A percentile compares a stretch with the other conserved stretches of the same genome.
These are phyloP conservation scores for Pyralis farinalis DNA, from an alignment of 2,888 invertebrate genomes.

Conservation along the genomic window DNA sequence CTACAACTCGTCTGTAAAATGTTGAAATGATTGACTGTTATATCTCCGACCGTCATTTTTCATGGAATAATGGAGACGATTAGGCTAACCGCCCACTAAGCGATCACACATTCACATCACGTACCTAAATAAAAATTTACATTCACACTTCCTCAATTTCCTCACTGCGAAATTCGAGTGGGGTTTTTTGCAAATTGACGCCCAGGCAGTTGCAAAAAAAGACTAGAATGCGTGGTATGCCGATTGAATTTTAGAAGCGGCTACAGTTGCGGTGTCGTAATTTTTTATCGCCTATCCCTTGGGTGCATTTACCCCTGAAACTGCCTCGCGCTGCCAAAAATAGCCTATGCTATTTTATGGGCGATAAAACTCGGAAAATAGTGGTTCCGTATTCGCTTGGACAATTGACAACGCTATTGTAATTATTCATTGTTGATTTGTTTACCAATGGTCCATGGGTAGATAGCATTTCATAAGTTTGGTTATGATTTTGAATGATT, in stretches of 20 bases:
- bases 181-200: constrained; percentile 46
- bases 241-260: constrained; percentile 50
- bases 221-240: constrained; percentile 26
- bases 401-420: background rate
- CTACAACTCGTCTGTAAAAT: too few species aligned
- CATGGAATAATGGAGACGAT: too few species aligned
- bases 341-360: constrained; percentile 24
- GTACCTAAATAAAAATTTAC: background rate
- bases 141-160: background rate
- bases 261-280: constrained; percentile 41
- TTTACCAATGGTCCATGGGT: too few species aligned
- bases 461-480: too few species aligned
- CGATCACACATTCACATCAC: background rate
- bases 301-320: constrained; percentile 38
- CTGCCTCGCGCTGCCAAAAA: constrained; percentile 31
- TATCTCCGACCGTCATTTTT: too few species aligned
- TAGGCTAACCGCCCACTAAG: background rate
- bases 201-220: constrained; percentile 39
- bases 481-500: too few species aligned
- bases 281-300: constrained; percentile 50
- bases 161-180: constrained; percentile 34
- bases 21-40: too few species aligned
- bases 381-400: constrained; percentile 5
- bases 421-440: background rate
- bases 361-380: constrained; percentile 14